These are phyloP conservation scores for Amia ocellicauda DNA, from an alignment of 2,113 vertebrate species.

Conservation along the genomic window DNA sequence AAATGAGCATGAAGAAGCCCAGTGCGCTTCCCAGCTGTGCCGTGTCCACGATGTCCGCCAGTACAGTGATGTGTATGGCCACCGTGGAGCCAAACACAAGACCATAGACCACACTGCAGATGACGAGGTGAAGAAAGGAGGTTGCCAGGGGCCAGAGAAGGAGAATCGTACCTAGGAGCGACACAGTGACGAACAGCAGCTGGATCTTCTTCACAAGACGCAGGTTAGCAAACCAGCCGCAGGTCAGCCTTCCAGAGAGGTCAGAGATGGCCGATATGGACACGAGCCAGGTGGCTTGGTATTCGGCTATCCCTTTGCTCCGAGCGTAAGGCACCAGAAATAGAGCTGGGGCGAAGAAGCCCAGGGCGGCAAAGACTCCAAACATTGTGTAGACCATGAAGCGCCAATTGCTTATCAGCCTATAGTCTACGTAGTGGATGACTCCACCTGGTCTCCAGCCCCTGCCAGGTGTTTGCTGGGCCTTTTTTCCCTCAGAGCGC, in stretches of 20 bases:
- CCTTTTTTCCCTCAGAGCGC: background rate
- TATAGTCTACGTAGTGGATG: constrained; percentile 46
- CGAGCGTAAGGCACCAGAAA: constrained; percentile 68
- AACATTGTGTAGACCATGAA: constrained; percentile 57
- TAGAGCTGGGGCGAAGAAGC: constrained; percentile 67
- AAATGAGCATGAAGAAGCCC: constrained; percentile 70
- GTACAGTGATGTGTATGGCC: constrained; percentile 62
- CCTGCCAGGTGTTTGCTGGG: background rate
- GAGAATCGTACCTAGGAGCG: constrained; percentile 52
- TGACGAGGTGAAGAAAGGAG: constrained; percentile 45
- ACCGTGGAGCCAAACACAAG: constrained; percentile 57
- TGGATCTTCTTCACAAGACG: constrained; percentile 54
- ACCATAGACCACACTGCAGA: constrained; percentile 59
- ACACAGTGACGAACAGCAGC: constrained; percentile 50
- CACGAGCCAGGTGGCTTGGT: constrained; percentile 61
- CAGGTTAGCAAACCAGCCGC: constrained; percentile 69
- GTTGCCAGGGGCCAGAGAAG: constrained; percentile 50
- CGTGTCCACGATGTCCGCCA: constrained; percentile 63
- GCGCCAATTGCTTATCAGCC: constrained; percentile 41
- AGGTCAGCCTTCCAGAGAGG: constrained; percentile 56
- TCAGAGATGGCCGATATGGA: constrained; percentile 64
- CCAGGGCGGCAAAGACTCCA: constrained; percentile 55
- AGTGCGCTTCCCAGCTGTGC: constrained; percentile 60
- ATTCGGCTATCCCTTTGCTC: constrained; percentile 59
- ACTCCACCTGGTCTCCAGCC: constrained; percentile 26